Evolutionary conservation across 2,888 invertebrate genomes (phyloP).

Genomic region (Cephus rjabovi): DNA sequence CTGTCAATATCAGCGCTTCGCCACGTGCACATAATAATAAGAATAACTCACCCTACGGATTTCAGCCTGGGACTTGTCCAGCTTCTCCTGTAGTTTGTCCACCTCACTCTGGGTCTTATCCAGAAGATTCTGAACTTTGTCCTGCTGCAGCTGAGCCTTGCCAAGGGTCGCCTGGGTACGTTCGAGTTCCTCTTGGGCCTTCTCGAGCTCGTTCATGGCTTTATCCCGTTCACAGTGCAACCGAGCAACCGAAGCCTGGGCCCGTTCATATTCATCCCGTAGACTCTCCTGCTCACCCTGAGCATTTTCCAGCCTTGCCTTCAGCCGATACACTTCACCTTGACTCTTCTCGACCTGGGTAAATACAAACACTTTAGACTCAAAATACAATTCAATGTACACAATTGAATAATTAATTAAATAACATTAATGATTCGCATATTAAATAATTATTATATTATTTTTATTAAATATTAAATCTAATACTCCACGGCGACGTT

Average conservation of each 20-base stretch:
- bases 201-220: slow-evolving; percentile 86
- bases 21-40: too few relatives aligned
- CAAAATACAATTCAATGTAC: not conserved
- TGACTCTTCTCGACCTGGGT: slow-evolving; percentile 86
- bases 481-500: too few relatives aligned
- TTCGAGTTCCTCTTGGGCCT: slow-evolving; percentile 88
- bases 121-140: slow-evolving; percentile 88
- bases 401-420: not conserved
- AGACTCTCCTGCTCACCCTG: slow-evolving; percentile 94
- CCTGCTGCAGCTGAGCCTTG: slow-evolving; percentile 91
- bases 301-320: slow-evolving; percentile 94
- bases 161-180: slow-evolving; percentile 89
- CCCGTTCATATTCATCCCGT: slow-evolving; percentile 90
- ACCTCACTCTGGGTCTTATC: slow-evolving; percentile 92
- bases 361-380: not conserved
- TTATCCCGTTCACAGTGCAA: slow-evolving; percentile 91
- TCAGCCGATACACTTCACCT: slow-evolving; percentile 93
- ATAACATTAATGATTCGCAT: not conserved
- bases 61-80: slow-evolving; percentile 86
- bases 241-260: slow-evolving; percentile 85
- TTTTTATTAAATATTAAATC: too few relatives aligned
- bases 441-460: too few relatives aligned
- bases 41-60: slow-evolving; percentile 78
- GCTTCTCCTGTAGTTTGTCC: slow-evolving; percentile 88
- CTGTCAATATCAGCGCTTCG: too few relatives aligned